These are phyloP conservation scores for Sceloporus tristichus DNA, from an alignment of 2,113 vertebrate genomes.

Conservation along the genomic window DNA sequence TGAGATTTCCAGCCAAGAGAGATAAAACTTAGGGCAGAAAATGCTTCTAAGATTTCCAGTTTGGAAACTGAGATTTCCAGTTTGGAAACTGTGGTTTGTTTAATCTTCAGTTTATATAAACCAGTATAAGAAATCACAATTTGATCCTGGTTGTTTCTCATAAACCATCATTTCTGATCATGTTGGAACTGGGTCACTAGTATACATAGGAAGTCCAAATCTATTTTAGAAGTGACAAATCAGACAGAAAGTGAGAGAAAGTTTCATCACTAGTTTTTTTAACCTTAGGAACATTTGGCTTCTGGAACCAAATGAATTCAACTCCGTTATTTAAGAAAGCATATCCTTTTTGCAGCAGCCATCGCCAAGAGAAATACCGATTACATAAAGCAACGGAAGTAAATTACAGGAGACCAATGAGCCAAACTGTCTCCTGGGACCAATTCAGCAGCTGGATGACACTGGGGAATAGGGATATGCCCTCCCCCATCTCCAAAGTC, in stretches of 20 bases:
- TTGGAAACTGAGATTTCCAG: not conserved
- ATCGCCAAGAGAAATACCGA: constrained; percentile 32
- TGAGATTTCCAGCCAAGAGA: not conserved
- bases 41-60: not conserved
- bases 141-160: not conserved
- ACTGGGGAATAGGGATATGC: no score
- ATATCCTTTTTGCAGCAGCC: constrained; percentile 9
- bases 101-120: not conserved
- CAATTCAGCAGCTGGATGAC: no score
- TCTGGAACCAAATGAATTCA: no score
- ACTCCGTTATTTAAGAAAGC: not conserved
- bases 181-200: not conserved
- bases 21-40: not conserved
- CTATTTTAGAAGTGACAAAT: no score
- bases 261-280: constrained; percentile 39
- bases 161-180: not conserved
- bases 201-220: not conserved
- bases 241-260: not conserved
- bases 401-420: no score
- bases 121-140: not conserved
- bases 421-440: no score
- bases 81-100: not conserved
- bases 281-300: constrained; percentile 23
- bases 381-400: not conserved
- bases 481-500: no score